Conservation (phyloP, 2,888 invertebrate genomes). For the Chloromyia formosa region DNA sequence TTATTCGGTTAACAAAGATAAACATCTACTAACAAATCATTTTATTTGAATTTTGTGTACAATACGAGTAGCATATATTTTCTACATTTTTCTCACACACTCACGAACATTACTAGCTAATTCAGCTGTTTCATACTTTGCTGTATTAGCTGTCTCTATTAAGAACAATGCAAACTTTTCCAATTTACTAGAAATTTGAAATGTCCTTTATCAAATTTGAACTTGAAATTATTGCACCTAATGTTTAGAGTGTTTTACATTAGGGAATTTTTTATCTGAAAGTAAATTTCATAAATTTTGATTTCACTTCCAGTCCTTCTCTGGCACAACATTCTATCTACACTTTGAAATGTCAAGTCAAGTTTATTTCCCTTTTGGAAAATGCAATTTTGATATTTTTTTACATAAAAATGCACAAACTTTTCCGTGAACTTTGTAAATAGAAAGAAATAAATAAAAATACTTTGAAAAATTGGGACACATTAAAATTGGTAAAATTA, state of each 20-base stretch:
- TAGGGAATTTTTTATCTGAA: not conserved
- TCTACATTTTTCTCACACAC: not conserved
- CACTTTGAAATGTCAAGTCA: not conserved
- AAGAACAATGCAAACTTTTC: not conserved
- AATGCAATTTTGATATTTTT: no score
- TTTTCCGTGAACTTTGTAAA: no score
- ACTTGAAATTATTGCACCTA: slow-evolving; percentile 16
- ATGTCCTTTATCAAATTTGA: not conserved
- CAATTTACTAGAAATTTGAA: not conserved
- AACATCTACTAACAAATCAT: not conserved
- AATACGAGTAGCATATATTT: not conserved
- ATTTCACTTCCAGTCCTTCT: no score
- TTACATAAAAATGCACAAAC: no score
- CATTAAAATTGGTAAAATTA: no score
- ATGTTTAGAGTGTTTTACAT: not conserved
- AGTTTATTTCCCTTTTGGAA: no score
- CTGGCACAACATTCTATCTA: not conserved
- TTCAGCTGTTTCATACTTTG: slow-evolving; percentile 2
- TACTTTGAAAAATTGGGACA: no score
- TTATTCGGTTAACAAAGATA: not conserved
- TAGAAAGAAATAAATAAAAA: no score
- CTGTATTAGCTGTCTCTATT: slow-evolving; percentile 5
- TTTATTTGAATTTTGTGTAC: not conserved
- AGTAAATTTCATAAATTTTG: not conserved
- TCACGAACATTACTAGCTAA: not conserved